Base-by-base conservation (phyloP, 2,113 vertebrate species). In the Thinocorus orbignyianus region DNA sequence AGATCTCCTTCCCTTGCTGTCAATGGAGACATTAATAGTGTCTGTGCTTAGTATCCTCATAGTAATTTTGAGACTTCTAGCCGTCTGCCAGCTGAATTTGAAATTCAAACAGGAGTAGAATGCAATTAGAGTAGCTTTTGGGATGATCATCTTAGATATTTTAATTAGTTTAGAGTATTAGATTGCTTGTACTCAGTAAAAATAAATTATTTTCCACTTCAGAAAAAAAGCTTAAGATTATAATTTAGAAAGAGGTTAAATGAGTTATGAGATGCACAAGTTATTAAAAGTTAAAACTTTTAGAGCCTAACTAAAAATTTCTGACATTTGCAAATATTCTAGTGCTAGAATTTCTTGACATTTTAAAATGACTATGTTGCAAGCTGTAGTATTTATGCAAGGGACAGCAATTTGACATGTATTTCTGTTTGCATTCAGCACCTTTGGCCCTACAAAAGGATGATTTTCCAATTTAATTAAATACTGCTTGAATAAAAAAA, bases 151-250 rank as follows among this genome's bases (percentile, higher is more conserved):
- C 46, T 41, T 65, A 74, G 31, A 22, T 84, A 73, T 79, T 93
- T 78, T 51, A 58, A 76, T 66, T 81, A 62, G 31, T 39, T 70
- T 81, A 84, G 60, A 54, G 15, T 71, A 71, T 76, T 41, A 55
- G 52, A 86, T 62, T 85, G 20, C 57, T 95, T 80, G 49, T 68
- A 92, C 39, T 88, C 26, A 79, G n/a, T 72, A 81, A 49, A 92
- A 92, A 94, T 58, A 92, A 69, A 52, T 72, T 68, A 86, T 37
- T 93, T 88, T 92, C 54, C 39, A 86, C 35, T 86, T 88, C 54
- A 85, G 76, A 39, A 65, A 74, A 84, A 23, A 80, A 91, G 10
- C 30, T 48, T 64, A 73, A 65, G 24, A 33, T 58, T 42, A 18
- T 66, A 2, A 79, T 69, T 69, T 61, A 61, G 42, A 82, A 74